Percentiles rank a stretch among this genome's conserved stretches.
These are phyloP conservation scores for Tiaroga cobitis DNA, from an alignment of 2,797 vertebrate genomes.

Conservation along the genomic window DNA sequence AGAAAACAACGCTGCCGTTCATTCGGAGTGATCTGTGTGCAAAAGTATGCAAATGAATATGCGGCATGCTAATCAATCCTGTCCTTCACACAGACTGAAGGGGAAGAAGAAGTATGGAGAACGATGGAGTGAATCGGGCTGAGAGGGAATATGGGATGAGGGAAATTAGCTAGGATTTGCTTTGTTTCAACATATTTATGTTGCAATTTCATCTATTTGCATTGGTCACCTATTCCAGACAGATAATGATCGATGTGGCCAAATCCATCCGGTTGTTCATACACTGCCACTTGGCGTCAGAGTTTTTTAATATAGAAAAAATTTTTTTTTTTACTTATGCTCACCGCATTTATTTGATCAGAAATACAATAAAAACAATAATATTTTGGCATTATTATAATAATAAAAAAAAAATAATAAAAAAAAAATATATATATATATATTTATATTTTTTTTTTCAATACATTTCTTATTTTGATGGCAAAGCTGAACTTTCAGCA, in stretches of 20 bases:
- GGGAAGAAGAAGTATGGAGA: slow-evolving; percentile 60
- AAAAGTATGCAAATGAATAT: slow-evolving; percentile 81
- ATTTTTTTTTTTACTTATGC: not conserved
- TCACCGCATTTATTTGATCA: not conserved
- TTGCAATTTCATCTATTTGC: not conserved
- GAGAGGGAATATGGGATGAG: slow-evolving; percentile 49
- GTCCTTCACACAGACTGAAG: slow-evolving; percentile 74
- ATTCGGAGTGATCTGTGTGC: slow-evolving; percentile 69
- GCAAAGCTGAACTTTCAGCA: too few species aligned
- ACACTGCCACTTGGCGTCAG: not conserved
- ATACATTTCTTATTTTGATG: too few species aligned
- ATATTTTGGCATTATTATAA: too few species aligned
- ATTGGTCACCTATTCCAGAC: not conserved
- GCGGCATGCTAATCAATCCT: slow-evolving; percentile 76
- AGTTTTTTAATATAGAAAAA: too few species aligned
- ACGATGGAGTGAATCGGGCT: slow-evolving; percentile 23
- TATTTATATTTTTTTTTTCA: too few species aligned
- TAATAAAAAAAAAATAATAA: too few species aligned
- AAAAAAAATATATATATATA: too few species aligned
- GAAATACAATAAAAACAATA: not conserved
- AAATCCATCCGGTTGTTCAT: not conserved
- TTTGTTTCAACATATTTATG: not conserved
- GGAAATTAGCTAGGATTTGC: slow-evolving; percentile 30
- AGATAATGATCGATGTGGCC: not conserved
- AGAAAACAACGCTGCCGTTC: slow-evolving; percentile 60